Evolutionary conservation across 2,113 vertebrate species (phyloP).

Genomic region (Mionectes macconnelli): DNA sequence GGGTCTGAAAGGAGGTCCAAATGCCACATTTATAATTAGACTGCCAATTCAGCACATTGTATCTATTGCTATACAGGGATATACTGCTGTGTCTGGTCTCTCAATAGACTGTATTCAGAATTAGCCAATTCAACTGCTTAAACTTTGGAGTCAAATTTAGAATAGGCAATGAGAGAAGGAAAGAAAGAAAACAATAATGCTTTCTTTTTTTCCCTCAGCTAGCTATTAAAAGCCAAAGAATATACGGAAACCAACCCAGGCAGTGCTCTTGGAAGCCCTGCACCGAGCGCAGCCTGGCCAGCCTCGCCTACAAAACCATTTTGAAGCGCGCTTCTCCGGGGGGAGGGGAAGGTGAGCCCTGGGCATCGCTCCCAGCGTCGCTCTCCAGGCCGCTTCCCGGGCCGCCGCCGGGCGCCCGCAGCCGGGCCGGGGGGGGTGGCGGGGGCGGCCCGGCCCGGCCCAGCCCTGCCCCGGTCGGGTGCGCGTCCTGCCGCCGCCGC

Average conservation of each 20-base stretch:
- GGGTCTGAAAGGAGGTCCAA: slow-evolving; percentile 91
- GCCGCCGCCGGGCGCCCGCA: neutral
- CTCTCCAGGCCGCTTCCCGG: neutral
- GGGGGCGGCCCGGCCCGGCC: neutral
- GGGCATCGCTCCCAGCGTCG: neutral
- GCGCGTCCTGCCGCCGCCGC: neutral
- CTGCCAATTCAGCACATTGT: slow-evolving; percentile 99
- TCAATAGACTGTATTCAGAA: slow-evolving; percentile 79
- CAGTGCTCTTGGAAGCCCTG: slow-evolving; percentile 39
- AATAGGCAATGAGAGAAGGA: slow-evolving; percentile 66
- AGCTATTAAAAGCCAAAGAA: slow-evolving; percentile 69
- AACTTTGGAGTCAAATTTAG: slow-evolving; percentile 73
- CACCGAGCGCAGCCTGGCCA: slow-evolving; percentile 21
- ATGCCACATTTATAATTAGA: slow-evolving; percentile 99
- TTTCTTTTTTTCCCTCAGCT: slow-evolving; percentile 58
- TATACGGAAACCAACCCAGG: slow-evolving; percentile 56
- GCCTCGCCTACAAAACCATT: slow-evolving; percentile 25
- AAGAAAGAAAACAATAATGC: slow-evolving; percentile 66
- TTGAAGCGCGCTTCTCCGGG: neutral
- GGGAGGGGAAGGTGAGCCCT: slow-evolving; percentile 47
- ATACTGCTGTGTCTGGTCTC: slow-evolving; percentile 79
- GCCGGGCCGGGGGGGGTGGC: neutral
- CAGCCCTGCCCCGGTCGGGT: neutral
- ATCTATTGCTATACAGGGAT: slow-evolving; percentile 89
- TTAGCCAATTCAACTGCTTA: slow-evolving; percentile 73